A percentile compares a stretch with the other conserved stretches of the same genome.
phyloP scores from a whole-genome alignment of 1,140 invertebrate genomes.

The Leptopilina boulardi region DNA sequence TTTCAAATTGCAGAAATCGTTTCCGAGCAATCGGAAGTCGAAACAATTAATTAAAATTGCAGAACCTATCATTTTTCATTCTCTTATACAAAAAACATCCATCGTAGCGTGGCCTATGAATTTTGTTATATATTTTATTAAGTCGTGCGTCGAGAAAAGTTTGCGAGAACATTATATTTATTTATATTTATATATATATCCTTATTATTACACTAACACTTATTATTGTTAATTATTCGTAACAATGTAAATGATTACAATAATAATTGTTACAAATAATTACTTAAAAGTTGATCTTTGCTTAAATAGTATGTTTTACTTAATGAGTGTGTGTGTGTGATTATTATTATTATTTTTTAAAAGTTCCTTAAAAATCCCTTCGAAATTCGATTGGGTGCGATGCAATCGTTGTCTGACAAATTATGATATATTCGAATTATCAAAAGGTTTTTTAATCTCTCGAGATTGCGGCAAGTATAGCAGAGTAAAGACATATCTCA shows the following conservation, averaged over 20 bases:
- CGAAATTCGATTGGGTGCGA: slow-evolving; percentile 23
- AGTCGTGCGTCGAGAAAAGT: slow-evolving; percentile 17
- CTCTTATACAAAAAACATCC: slow-evolving; percentile 3
- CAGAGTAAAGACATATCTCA: too few relatives aligned
- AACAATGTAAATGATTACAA: slow-evolving; percentile 1
- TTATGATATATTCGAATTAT: slow-evolving; percentile 44
- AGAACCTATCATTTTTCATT: slow-evolving; percentile 27
- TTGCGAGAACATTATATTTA: not conserved
- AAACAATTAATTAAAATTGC: slow-evolving; percentile 39
- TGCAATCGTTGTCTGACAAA: slow-evolving; percentile 37
- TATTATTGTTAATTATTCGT: slow-evolving; percentile 9
- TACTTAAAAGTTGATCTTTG: not conserved
- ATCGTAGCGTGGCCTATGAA: slow-evolving; percentile 21
- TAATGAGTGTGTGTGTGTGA: not conserved
- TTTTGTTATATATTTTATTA: not conserved
- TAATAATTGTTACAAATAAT: not conserved
- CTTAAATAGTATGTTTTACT: not conserved
- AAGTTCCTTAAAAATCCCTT: slow-evolving; percentile 22
- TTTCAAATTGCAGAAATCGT: slow-evolving; percentile 16
- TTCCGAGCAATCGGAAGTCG: slow-evolving; percentile 1
- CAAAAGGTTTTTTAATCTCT: slow-evolving; percentile 39
- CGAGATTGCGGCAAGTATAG: not conserved
- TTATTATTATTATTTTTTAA: not conserved
- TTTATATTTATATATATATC: not conserved
- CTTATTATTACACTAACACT: not conserved